Evolutionary conservation across 1,140 invertebrate genomes (phyloP).

Genomic region (Gonioctena quinquepunctata): DNA sequence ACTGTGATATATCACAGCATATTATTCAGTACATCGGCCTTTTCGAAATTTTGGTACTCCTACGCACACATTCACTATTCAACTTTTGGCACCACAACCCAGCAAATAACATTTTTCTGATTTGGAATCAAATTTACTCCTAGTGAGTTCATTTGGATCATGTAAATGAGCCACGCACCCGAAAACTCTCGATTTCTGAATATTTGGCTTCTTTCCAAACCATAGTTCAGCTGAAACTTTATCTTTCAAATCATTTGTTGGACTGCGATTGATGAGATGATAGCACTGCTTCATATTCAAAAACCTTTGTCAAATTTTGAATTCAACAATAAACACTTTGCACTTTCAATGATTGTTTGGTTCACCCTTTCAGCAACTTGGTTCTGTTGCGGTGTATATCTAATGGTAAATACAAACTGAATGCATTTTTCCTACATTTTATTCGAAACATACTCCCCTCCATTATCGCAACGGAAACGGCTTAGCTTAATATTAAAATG

Average conservation of each 20-base stretch:
- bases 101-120: slow-evolving; percentile 18
- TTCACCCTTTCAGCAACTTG: slow-evolving; percentile 54
- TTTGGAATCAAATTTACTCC: slow-evolving; percentile 32
- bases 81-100: not conserved
- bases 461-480: no score
- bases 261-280: not conserved
- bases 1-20: no score
- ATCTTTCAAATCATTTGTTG: not conserved
- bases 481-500: no score
- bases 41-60: no score
- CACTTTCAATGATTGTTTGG: slow-evolving; percentile 48
- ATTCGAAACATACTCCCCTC: slow-evolving; percentile 14
- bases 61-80: not conserved
- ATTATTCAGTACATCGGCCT: no score
- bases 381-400: slow-evolving; percentile 55
- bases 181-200: slow-evolving; percentile 42
- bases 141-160: slow-evolving; percentile 28
- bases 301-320: slow-evolving; percentile 43
- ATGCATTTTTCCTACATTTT: slow-evolving; percentile 22
- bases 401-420: slow-evolving; percentile 38
- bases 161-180: slow-evolving; percentile 38
- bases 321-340: slow-evolving; percentile 44
- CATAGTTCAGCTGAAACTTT: slow-evolving; percentile 20
- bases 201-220: slow-evolving; percentile 34
- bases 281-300: slow-evolving; percentile 49